Evolutionary conservation across 2,113 vertebrate genomes (phyloP), one percentile per base, ranked within the genome.

Genomic region (Burhinus bistriatus): DNA sequence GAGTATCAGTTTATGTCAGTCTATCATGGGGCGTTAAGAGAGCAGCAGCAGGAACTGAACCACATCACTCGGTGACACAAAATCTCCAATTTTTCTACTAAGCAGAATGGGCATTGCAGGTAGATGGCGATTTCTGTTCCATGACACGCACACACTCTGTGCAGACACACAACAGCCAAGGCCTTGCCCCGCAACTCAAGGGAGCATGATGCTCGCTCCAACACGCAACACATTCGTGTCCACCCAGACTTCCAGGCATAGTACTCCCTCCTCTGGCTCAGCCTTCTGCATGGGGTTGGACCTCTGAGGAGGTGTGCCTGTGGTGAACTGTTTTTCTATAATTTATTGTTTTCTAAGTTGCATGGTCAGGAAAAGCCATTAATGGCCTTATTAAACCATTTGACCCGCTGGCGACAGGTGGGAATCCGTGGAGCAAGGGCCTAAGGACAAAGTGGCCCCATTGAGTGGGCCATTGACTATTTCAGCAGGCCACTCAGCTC

Each of bases 81-180:
- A 73, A 66, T 51, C 30, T 32, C 59, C 19, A 27, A 34, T 22
- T 62, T 29, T 17, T 6, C 55, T 83, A 3, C 45, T 42, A 22
- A 81, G n/a, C 11, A 84, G 59, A 91, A 73, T 16, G 16, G 4
- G 11, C 36, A 14, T 2, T 27, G 59, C 59, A 76, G 18, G 8
- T 21, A 65, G 18, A 49, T 5, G n/a, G 40, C 0, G 3, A 71
- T 64, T 78, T 72, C 72, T 85, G 38, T 58, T 88, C 16, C 29
- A 62, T 0, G 0, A 23, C 34, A 62, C 0, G 0, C 15, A 17
- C 16, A 19, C 8, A 15, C 30, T 38, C n/a, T 51, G 9, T 42
- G 59, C 40, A 79, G 80, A 49, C 22, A 54, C 13, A 27, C 16
- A 83, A 19, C 30, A 49, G 21, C 38, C 42, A 76, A 76, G 59